Evolutionary conservation across 1,140 invertebrate species (phyloP).

Genomic region (Cotesia vestalis): DNA sequence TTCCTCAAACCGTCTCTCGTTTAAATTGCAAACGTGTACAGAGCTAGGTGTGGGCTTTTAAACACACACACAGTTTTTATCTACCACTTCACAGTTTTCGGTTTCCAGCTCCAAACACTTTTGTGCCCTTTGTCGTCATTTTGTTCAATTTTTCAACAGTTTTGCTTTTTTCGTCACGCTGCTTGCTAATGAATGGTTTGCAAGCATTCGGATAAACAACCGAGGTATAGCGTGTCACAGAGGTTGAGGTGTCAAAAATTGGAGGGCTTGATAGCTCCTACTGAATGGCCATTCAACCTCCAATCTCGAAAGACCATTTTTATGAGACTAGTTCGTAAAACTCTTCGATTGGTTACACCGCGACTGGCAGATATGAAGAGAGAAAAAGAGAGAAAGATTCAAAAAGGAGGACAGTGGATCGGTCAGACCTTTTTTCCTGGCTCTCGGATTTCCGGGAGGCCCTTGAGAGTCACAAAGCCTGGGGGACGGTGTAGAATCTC

Average conservation of each 20-base stretch:
- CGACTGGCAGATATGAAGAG: neutral
- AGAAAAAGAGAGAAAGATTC: neutral
- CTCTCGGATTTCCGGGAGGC: constrained; percentile 28
- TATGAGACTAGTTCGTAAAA: too few relatives aligned
- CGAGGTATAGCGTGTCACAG: too few relatives aligned
- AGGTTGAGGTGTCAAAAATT: too few relatives aligned
- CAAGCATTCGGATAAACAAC: too few relatives aligned
- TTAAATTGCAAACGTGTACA: constrained; percentile 52
- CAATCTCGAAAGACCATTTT: too few relatives aligned
- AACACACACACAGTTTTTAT: constrained; percentile 6
- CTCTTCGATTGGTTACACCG: too few relatives aligned
- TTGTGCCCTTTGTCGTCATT: neutral
- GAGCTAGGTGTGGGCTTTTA: constrained; percentile 11
- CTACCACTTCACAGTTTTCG: neutral
- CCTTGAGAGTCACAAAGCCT: constrained; percentile 21
- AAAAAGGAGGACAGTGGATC: constrained; percentile 6
- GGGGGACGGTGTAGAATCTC: constrained; percentile 31
- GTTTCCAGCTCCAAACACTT: neutral
- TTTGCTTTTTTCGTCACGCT: too few relatives aligned
- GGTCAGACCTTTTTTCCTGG: constrained; percentile 5
- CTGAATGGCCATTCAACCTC: too few relatives aligned
- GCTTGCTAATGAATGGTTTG: too few relatives aligned
- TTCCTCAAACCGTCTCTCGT: constrained; percentile 36
- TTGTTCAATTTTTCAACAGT: neutral
- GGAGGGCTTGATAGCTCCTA: too few relatives aligned